Evolutionary conservation across 2,888 invertebrate species (phyloP).

Genomic region (Drosophila anomalata): DNA sequence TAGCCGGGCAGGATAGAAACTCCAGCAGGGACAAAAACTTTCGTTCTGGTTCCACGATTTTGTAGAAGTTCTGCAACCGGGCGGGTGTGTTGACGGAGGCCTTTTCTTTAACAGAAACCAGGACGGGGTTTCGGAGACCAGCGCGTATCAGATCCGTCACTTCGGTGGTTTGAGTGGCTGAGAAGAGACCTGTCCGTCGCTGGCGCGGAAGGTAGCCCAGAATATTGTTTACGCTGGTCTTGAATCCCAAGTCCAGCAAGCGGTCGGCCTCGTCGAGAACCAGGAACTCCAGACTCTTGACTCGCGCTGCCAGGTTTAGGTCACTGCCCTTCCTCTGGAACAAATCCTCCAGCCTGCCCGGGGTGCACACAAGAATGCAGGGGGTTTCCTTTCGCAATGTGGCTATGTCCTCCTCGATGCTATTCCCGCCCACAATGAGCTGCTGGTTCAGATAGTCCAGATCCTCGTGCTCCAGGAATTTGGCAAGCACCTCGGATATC

Average conservation of each 20-base stretch:
- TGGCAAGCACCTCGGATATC: constrained; percentile 88
- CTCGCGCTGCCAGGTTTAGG: constrained; percentile 88
- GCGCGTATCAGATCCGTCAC: constrained; percentile 95
- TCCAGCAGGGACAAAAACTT: constrained; percentile 92
- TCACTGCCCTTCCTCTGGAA: constrained; percentile 89
- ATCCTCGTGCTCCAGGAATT: constrained; percentile 85
- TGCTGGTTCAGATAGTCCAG: constrained; percentile 85
- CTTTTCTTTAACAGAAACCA: constrained; percentile 95
- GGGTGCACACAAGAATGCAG: constrained; percentile 96
- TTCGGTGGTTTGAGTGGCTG: constrained; percentile 98
- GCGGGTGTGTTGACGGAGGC: constrained; percentile 89
- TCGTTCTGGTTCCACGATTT: constrained; percentile 90
- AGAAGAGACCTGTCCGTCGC: constrained; percentile 98
- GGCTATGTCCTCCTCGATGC: constrained; percentile 90
- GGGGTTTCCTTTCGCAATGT: constrained; percentile 88
- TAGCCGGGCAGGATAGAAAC: constrained; percentile 87
- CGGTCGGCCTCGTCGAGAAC: constrained; percentile 99
- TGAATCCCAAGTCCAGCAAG: constrained; percentile 96
- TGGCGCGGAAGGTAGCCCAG: constrained; percentile 95
- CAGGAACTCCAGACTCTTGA: constrained; percentile 95
- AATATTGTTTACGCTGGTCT: constrained; percentile 89
- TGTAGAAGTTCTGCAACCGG: constrained; percentile 91
- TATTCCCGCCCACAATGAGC: constrained; percentile 92
- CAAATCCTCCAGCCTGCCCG: constrained; percentile 95
- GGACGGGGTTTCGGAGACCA: constrained; percentile 96